Conservation (phyloP, 2,113 vertebrate genomes). For the Laticauda laticaudata region DNA sequence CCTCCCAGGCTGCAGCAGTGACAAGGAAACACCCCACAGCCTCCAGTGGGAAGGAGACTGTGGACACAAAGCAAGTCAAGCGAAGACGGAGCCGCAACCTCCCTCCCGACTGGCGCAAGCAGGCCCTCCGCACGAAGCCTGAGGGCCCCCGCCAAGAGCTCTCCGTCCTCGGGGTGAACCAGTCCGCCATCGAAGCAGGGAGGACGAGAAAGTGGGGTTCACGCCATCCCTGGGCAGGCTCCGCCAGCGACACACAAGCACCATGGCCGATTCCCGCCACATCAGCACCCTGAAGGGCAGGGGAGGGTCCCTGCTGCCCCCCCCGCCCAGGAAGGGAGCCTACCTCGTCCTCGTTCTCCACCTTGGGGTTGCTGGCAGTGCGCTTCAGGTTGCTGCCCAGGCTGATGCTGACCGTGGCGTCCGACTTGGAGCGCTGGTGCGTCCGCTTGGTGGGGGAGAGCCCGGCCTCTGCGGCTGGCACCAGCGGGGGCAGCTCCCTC, state of each 20-base stretch:
- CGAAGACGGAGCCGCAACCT: not conserved
- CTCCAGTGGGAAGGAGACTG: too few species aligned
- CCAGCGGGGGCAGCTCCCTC: conserved; percentile 70
- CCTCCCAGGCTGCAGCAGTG: not conserved
- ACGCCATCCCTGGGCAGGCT: not conserved
- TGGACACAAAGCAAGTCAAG: not conserved
- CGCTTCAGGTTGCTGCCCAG: conserved; percentile 93
- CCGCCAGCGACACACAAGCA: not conserved
- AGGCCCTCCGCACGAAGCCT: not conserved
- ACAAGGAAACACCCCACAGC: too few species aligned
- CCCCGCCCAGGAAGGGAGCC: not conserved
- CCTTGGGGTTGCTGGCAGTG: conserved; percentile 95
- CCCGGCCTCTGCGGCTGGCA: conserved; percentile 68
- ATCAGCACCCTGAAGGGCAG: not conserved
- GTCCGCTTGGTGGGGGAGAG: conserved; percentile 93
- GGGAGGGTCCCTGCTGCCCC: too few species aligned
- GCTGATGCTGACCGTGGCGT: conserved; percentile 89
- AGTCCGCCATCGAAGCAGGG: not conserved
- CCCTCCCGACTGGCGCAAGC: not conserved
- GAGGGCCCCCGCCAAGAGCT: too few species aligned
- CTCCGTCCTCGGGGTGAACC: not conserved
- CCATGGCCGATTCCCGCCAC: not conserved
- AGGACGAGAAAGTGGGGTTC: not conserved
- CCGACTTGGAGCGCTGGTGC: conserved; percentile 96
- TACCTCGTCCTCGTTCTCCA: conserved; percentile 94